Base-by-base conservation (phyloP, 2,113 vertebrate genomes). In the Rana temporaria region DNA sequence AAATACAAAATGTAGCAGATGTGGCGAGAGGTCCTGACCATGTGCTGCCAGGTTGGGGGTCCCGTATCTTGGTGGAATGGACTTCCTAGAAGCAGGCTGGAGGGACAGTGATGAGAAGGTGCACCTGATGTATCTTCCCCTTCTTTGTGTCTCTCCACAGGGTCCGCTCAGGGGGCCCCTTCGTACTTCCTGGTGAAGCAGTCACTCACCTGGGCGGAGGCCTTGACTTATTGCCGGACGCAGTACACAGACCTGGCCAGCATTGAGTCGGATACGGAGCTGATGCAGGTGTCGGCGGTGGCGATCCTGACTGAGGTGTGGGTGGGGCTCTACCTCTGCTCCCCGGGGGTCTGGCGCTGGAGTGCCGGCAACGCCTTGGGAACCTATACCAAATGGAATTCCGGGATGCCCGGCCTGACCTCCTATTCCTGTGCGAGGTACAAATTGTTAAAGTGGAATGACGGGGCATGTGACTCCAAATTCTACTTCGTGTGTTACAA, bases 401-500 rank as follows among this genome's bases (percentile, higher is more conserved):
- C 57, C 2, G 73, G 73, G 3, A 19, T 42, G n/a, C 73, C 73
- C 17, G 42, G 19, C 7, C 57, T 12, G 34, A 42, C 4, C 12
- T 4, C 34, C 19, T 62, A 76, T 19, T 19, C 73, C 30, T 76
- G 73, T 12, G 56, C 62, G 11, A 30, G 57, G 1, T 1, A 22
- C 0, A 22, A 2, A 19, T 1, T 4, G 7, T 17, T 26, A 17
- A 76, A 56, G 57, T 76, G 73, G 73, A 76, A 19, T 1, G 57
- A 63, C 9, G n/a, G 16, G 3, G 34, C 38, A 30, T 76, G 73
- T 16, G 60, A 22, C 6, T 48, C 34, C 5, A 34, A 15, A 3
- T 77, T 64, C 38, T 77, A 64, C 60, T 65, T 53, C 18, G 38
- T 77, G n/a, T 77, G 74, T 30, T 77, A 77, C 20, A 64, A 64